A percentile compares a stretch with the other conserved stretches of the same genome.
Evolutionary conservation across 2,797 vertebrate genomes (phyloP).

Genomic region (Carapus acus): DNA sequence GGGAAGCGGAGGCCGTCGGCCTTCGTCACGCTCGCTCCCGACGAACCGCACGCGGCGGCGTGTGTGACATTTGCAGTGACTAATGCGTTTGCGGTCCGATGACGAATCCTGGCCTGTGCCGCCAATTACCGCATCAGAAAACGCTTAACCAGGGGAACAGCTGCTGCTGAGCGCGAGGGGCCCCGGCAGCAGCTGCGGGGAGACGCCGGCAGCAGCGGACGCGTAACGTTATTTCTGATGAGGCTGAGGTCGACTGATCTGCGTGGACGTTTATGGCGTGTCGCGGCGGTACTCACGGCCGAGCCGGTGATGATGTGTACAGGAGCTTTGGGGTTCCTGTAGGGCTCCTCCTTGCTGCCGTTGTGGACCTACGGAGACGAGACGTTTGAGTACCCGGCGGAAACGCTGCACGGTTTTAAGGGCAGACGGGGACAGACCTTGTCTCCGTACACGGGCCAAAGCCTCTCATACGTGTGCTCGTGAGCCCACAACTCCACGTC

Average conservation of each 20-base stretch:
- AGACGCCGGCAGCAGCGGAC: slow-evolving; percentile 29
- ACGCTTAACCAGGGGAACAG: slow-evolving; percentile 48
- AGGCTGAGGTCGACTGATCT: slow-evolving; percentile 27
- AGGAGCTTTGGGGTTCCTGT: slow-evolving; percentile 80
- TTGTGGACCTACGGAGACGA: slow-evolving; percentile 76
- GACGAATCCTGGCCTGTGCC: slow-evolving; percentile 42
- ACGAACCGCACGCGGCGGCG: slow-evolving; percentile 20
- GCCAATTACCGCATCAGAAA: slow-evolving; percentile 56
- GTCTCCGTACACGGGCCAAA: slow-evolving; percentile 84
- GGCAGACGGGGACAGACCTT: slow-evolving; percentile 67
- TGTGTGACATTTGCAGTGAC: slow-evolving; percentile 54
- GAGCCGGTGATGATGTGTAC: slow-evolving; percentile 88
- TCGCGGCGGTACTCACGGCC: slow-evolving; percentile 73
- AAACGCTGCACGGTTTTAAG: slow-evolving; percentile 2
- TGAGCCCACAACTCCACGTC: slow-evolving; percentile 88
- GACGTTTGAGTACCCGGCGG: slow-evolving; percentile 9
- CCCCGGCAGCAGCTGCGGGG: slow-evolving; percentile 42
- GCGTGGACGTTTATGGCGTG: slow-evolving; percentile 10
- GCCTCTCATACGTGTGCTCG: slow-evolving; percentile 84
- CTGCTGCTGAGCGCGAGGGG: slow-evolving; percentile 44
- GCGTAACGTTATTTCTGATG: slow-evolving; percentile 40
- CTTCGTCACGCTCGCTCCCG: slow-evolving; percentile 13
- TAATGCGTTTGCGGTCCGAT: slow-evolving; percentile 52
- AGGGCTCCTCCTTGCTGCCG: slow-evolving; percentile 75
- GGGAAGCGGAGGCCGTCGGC: too few species aligned